Conservation (phyloP, 2,113 vertebrate genomes). For the Xenopus laevis region DNA sequence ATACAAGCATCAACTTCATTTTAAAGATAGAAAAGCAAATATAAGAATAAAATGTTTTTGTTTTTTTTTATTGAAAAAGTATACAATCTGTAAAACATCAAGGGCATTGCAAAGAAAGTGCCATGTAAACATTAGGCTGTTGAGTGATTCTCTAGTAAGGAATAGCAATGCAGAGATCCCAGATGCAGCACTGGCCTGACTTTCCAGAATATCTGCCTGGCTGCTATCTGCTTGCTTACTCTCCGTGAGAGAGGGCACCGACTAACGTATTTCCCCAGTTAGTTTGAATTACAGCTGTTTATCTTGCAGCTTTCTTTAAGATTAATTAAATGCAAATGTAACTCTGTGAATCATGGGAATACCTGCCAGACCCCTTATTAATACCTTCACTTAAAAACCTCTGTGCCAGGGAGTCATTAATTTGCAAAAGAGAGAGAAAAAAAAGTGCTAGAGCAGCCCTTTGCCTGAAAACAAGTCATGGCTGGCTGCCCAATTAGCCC, state of each 20-base stretch:
- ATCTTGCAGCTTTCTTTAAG: conserved; percentile 80
- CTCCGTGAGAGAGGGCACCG: conserved; percentile 61
- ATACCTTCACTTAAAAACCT: conserved; percentile 79
- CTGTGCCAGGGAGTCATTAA: conserved; percentile 73
- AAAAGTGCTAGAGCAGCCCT: conserved; percentile 61
- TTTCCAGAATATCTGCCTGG: conserved; percentile 53
- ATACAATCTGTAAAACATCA: conserved; percentile 57
- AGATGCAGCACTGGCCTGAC: background rate
- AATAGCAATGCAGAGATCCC: conserved; percentile 59
- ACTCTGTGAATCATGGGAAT: conserved; percentile 74
- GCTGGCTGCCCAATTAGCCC: conserved; percentile 73
- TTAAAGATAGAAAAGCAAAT: background rate
- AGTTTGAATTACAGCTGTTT: conserved; percentile 81
- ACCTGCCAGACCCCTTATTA: conserved; percentile 83
- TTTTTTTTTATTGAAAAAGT: conserved; percentile 62
- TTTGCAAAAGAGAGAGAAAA: conserved; percentile 55
- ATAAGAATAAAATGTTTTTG: conserved; percentile 50
- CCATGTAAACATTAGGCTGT: conserved; percentile 42
- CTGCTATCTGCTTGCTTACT: conserved; percentile 64
- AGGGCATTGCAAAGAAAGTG: background rate
- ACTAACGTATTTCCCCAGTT: conserved; percentile 65
- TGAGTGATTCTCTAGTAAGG: conserved; percentile 63
- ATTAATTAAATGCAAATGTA: conserved; percentile 86
- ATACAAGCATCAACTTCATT: background rate
- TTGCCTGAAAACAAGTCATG: conserved; percentile 66